Percentiles rank a stretch among this genome's conserved stretches.
These are phyloP conservation scores for Ophthalmolycus amberensis DNA, from an alignment of 2,113 vertebrate genomes.

Conservation along the genomic window DNA sequence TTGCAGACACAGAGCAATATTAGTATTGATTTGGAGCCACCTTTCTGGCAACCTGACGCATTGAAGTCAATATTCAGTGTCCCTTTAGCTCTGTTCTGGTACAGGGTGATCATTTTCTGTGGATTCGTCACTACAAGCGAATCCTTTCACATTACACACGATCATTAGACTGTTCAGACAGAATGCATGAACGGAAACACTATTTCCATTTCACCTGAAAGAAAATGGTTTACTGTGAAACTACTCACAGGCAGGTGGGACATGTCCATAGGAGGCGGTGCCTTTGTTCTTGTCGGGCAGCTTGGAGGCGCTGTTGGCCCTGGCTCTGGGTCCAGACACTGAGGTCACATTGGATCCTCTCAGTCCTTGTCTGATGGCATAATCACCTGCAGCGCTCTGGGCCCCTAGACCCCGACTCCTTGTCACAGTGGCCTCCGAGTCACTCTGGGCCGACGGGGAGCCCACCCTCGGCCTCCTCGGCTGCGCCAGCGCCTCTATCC, in stretches of 20 bases:
- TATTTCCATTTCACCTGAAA: not conserved
- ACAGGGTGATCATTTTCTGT: not conserved
- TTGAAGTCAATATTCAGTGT: not conserved
- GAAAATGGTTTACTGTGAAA: not conserved
- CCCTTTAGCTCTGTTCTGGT: not conserved
- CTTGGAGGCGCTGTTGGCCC: constrained; percentile 96
- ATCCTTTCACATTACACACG: not conserved
- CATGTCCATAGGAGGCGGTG: constrained; percentile 84
- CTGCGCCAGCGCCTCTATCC: constrained; percentile 94
- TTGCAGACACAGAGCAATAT: not conserved
- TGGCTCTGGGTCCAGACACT: constrained; percentile 88
- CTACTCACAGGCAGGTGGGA: constrained; percentile 88
- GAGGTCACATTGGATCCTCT: constrained; percentile 80
- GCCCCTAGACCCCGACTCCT: constrained; percentile 83
- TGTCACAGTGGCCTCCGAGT: constrained; percentile 93
- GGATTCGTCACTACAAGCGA: not conserved
- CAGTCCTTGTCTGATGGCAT: constrained; percentile 85
- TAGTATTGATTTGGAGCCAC: not conserved
- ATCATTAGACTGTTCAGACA: not conserved
- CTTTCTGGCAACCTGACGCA: not conserved
- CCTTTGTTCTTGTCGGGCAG: constrained; percentile 93
- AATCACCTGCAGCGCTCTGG: constrained; percentile 83
- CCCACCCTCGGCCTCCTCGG: constrained; percentile 91
- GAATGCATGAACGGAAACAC: not conserved
- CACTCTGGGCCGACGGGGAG: constrained; percentile 95